Percentiles rank a stretch among this genome's conserved stretches.
Evolutionary conservation across 2,797 vertebrate species (phyloP).

Genomic region (Pteropus rufus): DNA sequence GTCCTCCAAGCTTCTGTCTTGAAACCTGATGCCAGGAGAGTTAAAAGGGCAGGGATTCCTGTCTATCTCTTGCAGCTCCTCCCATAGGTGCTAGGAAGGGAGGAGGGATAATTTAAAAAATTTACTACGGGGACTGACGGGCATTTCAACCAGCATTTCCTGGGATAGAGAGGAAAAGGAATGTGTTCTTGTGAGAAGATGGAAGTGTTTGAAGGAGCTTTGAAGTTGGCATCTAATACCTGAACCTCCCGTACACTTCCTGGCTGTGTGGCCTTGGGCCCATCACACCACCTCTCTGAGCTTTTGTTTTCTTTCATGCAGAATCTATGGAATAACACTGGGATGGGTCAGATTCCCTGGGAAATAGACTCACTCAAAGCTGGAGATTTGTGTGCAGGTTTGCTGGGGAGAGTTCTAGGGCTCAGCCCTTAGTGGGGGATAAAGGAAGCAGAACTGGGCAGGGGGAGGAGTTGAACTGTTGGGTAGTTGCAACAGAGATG

Average conservation of each 20-base stretch:
- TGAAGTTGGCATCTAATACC: neutral
- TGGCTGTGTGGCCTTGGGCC: neutral
- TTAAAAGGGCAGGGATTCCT: neutral
- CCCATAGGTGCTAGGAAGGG: neutral
- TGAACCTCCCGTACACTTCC: neutral
- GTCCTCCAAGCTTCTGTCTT: neutral
- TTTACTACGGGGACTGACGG: neutral
- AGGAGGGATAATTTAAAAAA: neutral
- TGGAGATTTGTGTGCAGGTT: neutral
- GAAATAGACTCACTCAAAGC: neutral
- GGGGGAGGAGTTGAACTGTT: neutral
- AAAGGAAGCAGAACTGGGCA: neutral
- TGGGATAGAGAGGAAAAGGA: neutral
- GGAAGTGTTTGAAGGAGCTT: neutral
- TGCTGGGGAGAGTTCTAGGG: neutral
- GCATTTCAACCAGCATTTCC: neutral
- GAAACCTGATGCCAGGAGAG: neutral
- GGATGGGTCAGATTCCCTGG: neutral
- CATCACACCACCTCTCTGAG: neutral
- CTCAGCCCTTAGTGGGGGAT: neutral
- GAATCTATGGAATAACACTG: neutral
- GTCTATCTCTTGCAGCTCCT: neutral
- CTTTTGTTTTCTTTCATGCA: neutral
- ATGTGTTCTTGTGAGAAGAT: neutral
- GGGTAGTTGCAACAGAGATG: neutral